Conservation (phyloP, 37 sponge, comb jelly and placozoan genomes). For the Spongilla lacustris region DNA sequence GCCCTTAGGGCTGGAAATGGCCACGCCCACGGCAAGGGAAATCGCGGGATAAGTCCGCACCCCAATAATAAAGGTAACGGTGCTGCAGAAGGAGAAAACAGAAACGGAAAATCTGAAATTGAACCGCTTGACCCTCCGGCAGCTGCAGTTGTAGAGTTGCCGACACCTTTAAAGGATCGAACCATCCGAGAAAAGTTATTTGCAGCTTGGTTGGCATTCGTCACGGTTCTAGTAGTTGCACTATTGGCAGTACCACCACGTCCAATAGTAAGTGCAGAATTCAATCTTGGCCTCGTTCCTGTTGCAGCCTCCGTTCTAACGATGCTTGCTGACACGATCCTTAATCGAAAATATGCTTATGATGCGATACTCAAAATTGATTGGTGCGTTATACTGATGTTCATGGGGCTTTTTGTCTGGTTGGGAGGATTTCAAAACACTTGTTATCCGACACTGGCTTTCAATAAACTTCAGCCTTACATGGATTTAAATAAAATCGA, state of each 20-base stretch:
- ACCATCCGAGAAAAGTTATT: slow-evolving; percentile 54
- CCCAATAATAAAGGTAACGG: slow-evolving; percentile 10
- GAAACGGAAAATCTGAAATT: not conserved
- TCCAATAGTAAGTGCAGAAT: slow-evolving; percentile 34
- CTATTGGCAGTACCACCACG: slow-evolving; percentile 71
- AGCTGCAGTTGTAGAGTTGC: not conserved
- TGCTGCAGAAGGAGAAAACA: slow-evolving; percentile 6
- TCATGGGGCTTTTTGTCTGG: slow-evolving; percentile 90
- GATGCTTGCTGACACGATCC: slow-evolving; percentile 77
- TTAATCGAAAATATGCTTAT: slow-evolving; percentile 64
- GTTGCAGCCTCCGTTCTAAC: slow-evolving; percentile 63
- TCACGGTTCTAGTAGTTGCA: slow-evolving; percentile 53
- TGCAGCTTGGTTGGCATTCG: slow-evolving; percentile 50
- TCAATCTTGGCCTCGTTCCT: slow-evolving; percentile 87
- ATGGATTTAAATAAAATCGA: slow-evolving; percentile 59
- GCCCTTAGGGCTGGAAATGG: not conserved
- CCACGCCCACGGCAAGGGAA: not conserved
- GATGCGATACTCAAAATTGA: slow-evolving; percentile 79
- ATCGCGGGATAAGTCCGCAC: not conserved
- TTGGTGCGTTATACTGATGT: slow-evolving; percentile 89
- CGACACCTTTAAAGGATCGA: slow-evolving; percentile 48
- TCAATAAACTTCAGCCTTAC: slow-evolving; percentile 34
- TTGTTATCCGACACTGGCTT: slow-evolving; percentile 50
- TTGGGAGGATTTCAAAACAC: slow-evolving; percentile 85
- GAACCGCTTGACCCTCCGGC: not conserved